These are phyloP conservation scores for Sinonovacula constricta DNA, from an alignment of 1,140 invertebrate species.

Conservation along the genomic window DNA sequence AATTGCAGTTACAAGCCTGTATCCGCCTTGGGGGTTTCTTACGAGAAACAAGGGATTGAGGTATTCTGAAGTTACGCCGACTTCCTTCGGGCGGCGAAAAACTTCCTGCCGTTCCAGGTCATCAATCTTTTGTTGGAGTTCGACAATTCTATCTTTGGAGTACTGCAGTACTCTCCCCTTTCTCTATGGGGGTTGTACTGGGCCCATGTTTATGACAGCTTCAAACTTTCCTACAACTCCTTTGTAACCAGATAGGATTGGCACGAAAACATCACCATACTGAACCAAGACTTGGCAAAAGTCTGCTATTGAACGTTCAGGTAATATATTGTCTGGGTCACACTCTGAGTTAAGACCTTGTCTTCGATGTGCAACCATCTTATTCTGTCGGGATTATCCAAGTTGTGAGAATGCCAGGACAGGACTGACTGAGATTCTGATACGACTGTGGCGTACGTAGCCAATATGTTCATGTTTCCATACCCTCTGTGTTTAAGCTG, in stretches of 20 bases:
- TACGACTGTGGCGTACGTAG: background rate
- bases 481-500: background rate
- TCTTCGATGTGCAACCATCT: background rate
- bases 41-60: constrained; percentile 50
- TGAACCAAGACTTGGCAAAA: constrained; percentile 39
- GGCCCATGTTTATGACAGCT: constrained; percentile 50
- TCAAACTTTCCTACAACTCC: constrained; percentile 29
- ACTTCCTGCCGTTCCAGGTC: constrained; percentile 13
- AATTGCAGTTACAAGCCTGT: constrained; percentile 18
- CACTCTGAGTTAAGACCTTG: background rate
- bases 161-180: constrained; percentile 52
- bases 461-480: constrained; percentile 38
- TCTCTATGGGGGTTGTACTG: constrained; percentile 50
- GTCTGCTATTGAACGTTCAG: constrained; percentile 5
- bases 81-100: background rate
- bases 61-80: constrained; percentile 45
- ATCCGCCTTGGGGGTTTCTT: constrained; percentile 1
- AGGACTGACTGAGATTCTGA: background rate
- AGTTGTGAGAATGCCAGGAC: background rate
- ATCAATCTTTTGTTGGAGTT: constrained; percentile 55
- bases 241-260: constrained; percentile 41
- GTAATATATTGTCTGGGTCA: constrained; percentile 50
- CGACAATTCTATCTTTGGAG: constrained; percentile 26
- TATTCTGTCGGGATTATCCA: background rate
- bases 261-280: constrained; percentile 43